These are phyloP conservation scores for Bolinopsis microptera DNA, from an alignment of 37 sponge, comb jelly and placozoan species.

Conservation along the genomic window DNA sequence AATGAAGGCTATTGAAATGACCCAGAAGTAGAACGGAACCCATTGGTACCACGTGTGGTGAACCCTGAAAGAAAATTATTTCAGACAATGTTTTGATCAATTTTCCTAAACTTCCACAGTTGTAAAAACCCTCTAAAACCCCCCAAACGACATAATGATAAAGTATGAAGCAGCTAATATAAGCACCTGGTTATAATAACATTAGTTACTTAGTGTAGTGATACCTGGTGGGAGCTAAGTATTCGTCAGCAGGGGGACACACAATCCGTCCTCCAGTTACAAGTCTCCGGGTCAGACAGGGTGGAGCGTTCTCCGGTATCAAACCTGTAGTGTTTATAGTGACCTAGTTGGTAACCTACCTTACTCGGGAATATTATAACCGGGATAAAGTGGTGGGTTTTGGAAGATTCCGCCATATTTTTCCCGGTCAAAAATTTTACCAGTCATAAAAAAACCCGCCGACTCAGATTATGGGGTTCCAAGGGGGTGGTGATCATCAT, in stretches of 20 bases:
- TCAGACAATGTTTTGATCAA: too few species aligned
- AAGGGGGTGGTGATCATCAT: too few species aligned
- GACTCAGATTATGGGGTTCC: too few species aligned
- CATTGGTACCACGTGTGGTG: slow-evolving; percentile 29
- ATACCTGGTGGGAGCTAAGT: neutral
- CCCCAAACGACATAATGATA: too few species aligned
- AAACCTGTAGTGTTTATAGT: neutral
- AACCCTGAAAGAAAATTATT: neutral
- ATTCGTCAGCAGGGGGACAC: neutral
- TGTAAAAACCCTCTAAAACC: too few species aligned
- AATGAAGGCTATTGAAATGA: neutral
- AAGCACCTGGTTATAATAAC: neutral
- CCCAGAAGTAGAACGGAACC: slow-evolving; percentile 15
- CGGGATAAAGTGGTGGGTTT: too few species aligned
- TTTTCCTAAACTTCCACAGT: too few species aligned
- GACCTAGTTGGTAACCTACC: too few species aligned
- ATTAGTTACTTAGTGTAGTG: neutral
- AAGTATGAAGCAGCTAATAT: neutral
- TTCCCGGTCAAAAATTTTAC: too few species aligned
- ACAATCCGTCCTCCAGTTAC: neutral
- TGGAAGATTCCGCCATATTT: too few species aligned
- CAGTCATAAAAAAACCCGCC: too few species aligned
- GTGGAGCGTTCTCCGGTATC: slow-evolving; percentile 4
- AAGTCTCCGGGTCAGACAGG: neutral
- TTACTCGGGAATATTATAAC: too few species aligned